These are phyloP conservation scores for Chalcosyrphus nemorum DNA, from an alignment of 2,888 invertebrate genomes.

Conservation along the genomic window DNA sequence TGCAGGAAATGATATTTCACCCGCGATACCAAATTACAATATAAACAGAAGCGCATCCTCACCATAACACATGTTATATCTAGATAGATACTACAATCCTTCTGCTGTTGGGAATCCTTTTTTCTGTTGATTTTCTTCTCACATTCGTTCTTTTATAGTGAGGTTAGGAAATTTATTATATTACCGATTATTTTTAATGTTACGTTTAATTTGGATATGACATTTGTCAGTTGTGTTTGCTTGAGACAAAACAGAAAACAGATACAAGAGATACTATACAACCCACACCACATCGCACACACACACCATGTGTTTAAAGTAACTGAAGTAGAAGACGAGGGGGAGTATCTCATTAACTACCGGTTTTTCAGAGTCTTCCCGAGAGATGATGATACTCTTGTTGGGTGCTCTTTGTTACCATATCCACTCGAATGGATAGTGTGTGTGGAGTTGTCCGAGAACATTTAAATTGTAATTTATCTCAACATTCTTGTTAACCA, in stretches of 20 bases:
- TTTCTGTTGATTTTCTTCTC: background rate
- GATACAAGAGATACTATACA: conserved; percentile 21
- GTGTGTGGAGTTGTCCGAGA: conserved; percentile 28
- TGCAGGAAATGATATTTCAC: conserved; percentile 67
- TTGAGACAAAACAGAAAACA: conserved; percentile 18
- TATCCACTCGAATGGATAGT: background rate
- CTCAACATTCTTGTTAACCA: conserved; percentile 72
- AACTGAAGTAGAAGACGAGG: background rate
- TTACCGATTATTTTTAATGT: conserved; percentile 64
- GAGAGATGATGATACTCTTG: conserved; percentile 9
- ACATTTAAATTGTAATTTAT: conserved; percentile 73
- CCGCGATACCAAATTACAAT: conserved; percentile 41
- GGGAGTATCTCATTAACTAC: conserved; percentile 66
- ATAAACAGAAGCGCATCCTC: conserved; percentile 70
- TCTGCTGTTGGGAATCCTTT: conserved; percentile 32
- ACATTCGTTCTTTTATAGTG: conserved; percentile 44
- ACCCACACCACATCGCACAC: conserved; percentile 34
- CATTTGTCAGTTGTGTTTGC: conserved; percentile 51
- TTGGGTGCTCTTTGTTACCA: conserved; percentile 32
- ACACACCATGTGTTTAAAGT: background rate
- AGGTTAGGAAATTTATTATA: conserved; percentile 66
- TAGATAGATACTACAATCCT: conserved; percentile 65
- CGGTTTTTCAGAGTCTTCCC: conserved; percentile 52
- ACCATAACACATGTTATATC: conserved; percentile 34
- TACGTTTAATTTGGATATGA: conserved; percentile 70